Evolutionary conservation across 2,113 vertebrate species (phyloP).

Genomic region (Cervus canadensis): DNA sequence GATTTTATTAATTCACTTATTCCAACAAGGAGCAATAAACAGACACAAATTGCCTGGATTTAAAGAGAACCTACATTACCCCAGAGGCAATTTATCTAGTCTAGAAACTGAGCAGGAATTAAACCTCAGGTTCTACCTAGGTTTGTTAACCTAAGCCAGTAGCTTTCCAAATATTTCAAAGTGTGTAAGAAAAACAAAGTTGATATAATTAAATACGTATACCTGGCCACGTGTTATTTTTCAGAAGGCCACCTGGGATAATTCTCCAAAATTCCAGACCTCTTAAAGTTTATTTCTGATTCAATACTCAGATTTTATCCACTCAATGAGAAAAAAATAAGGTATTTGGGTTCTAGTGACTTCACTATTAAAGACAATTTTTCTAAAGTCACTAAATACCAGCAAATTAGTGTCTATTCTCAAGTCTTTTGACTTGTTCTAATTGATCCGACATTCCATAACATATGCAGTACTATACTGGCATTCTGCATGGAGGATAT

Average conservation of each 20-base stretch:
- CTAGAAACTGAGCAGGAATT: not conserved
- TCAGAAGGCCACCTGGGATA: not conserved
- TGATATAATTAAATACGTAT: not conserved
- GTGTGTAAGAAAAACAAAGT: not conserved
- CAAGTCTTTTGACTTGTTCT: slow-evolving; percentile 1
- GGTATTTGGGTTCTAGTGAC: not conserved
- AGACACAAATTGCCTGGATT: not conserved
- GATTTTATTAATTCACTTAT: not conserved
- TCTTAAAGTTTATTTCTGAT: slow-evolving; percentile 1
- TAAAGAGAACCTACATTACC: not conserved
- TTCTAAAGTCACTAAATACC: not conserved
- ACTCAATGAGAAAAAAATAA: not conserved
- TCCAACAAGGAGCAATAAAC: not conserved
- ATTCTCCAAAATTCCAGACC: not conserved
- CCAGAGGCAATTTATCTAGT: not conserved
- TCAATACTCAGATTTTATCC: not conserved
- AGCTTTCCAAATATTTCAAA: not conserved
- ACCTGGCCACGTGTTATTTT: not conserved
- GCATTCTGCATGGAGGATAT: slow-evolving; percentile 22
- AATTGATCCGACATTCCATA: not conserved
- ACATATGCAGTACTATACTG: not conserved
- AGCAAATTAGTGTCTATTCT: slow-evolving; percentile 14
- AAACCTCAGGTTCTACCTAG: not conserved
- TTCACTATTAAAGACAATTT: not conserved
- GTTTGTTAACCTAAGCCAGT: not conserved